Evolutionary conservation across 2,113 vertebrate genomes (phyloP).

Genomic region (Accipiter virgatus): DNA sequence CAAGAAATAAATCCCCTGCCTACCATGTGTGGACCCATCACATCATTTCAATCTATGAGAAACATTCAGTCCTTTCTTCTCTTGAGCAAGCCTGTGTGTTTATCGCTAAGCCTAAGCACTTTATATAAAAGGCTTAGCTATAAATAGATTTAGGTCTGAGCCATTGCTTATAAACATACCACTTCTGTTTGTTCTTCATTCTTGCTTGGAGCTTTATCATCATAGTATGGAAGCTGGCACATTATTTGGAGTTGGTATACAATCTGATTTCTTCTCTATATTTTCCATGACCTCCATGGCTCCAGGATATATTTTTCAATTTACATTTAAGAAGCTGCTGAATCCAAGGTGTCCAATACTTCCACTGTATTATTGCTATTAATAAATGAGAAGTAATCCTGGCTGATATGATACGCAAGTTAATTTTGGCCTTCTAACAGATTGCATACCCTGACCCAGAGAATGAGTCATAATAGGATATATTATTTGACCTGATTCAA

Average conservation of each 20-base stretch:
- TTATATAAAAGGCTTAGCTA: conserved; percentile 53
- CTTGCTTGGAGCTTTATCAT: not conserved
- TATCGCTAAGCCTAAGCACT: conserved; percentile 30
- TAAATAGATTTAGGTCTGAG: conserved; percentile 49
- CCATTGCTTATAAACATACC: not conserved
- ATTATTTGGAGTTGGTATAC: not conserved
- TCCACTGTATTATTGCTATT: not conserved
- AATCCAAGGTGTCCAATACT: not conserved
- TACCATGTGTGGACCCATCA: not conserved
- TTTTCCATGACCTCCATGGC: not conserved
- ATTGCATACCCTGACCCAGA: not conserved
- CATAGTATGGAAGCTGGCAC: not conserved
- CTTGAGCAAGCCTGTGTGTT: not conserved
- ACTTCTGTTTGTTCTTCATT: conserved; percentile 19
- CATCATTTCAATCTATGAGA: not conserved
- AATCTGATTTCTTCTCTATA: not conserved
- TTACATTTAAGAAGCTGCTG: not conserved
- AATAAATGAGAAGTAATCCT: not conserved
- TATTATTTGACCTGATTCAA: not conserved
- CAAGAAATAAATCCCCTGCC: not conserved
- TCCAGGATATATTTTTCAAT: not conserved
- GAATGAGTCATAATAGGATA: not conserved
- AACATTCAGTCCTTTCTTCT: not conserved
- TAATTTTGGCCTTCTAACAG: not conserved
- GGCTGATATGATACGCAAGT: not conserved